phyloP scores from a whole-genome alignment of 35 echinoderm and acorn worm genomes.

The Stichopus chloronotus region DNA sequence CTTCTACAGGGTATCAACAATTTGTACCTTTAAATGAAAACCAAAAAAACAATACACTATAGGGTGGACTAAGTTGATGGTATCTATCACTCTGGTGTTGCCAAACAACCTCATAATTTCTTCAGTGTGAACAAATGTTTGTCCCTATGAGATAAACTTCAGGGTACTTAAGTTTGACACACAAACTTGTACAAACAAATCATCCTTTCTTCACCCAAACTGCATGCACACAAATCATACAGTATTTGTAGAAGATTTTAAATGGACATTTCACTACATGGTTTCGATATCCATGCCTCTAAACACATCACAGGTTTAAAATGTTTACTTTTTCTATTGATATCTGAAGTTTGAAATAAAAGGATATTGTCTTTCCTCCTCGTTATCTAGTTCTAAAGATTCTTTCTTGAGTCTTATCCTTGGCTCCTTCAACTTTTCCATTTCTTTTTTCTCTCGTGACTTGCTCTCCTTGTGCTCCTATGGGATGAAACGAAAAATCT shows the following conservation, averaged over 20 bases:
- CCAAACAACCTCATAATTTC: too few relatives aligned
- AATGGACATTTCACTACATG: neutral
- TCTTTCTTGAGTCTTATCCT: constrained; percentile 64
- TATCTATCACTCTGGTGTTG: too few relatives aligned
- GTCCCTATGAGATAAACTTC: too few relatives aligned
- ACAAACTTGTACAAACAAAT: neutral
- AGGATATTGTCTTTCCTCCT: constrained; percentile 95
- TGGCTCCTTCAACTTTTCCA: constrained; percentile 57
- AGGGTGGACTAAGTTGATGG: too few relatives aligned
- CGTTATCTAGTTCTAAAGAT: constrained; percentile 59
- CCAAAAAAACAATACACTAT: too few relatives aligned
- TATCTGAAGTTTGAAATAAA: constrained; percentile 4
- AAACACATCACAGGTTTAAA: neutral
- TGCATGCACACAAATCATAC: neutral
- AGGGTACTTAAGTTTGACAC: neutral
- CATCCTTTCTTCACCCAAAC: neutral
- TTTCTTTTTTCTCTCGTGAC: constrained; percentile 58
- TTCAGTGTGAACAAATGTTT: too few relatives aligned
- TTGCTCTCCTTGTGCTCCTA: constrained; percentile 49
- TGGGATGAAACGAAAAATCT: neutral
- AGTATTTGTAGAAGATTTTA: neutral
- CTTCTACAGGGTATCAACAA: too few relatives aligned
- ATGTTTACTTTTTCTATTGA: neutral
- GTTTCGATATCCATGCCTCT: neutral
- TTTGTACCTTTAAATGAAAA: too few relatives aligned